Evolutionary conservation across 2,113 vertebrate species (phyloP).

Genomic region (Ovis canadensis): DNA sequence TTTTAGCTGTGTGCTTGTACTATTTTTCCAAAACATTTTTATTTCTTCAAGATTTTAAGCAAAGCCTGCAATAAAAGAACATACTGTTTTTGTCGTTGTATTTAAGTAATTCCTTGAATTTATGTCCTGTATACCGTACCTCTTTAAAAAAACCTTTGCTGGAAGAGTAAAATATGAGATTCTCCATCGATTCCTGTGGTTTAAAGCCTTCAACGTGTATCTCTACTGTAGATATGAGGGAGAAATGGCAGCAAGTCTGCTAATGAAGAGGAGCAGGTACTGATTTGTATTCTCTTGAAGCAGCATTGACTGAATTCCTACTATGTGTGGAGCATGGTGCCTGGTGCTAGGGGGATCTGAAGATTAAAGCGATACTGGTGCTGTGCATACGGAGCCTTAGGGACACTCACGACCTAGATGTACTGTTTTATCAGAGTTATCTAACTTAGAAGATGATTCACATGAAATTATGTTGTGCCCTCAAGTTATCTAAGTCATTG

Average conservation of each 20-base stretch:
- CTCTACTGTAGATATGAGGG: neutral
- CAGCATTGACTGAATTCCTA: neutral
- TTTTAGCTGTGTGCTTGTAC: neutral
- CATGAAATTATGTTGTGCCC: conserved; percentile 13
- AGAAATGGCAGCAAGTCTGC: neutral
- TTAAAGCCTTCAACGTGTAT: neutral
- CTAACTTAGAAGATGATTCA: neutral
- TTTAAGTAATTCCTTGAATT: conserved; percentile 1
- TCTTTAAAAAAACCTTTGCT: neutral
- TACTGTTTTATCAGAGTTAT: neutral
- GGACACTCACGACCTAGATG: neutral
- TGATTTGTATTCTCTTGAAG: neutral
- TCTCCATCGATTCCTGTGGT: neutral
- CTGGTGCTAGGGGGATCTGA: neutral
- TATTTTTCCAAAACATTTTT: conserved; percentile 32
- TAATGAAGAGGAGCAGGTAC: neutral
- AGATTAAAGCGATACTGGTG: neutral
- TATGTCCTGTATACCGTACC: neutral
- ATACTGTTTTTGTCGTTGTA: neutral
- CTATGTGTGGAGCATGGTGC: neutral
- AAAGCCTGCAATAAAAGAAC: neutral
- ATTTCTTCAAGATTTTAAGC: neutral
- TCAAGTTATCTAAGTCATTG: conserved; percentile 8
- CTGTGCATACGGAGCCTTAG: neutral
- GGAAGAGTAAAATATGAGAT: neutral